These are phyloP conservation scores for Cuniculus paca DNA, from an alignment of 2,797 vertebrate genomes.

Conservation along the genomic window DNA sequence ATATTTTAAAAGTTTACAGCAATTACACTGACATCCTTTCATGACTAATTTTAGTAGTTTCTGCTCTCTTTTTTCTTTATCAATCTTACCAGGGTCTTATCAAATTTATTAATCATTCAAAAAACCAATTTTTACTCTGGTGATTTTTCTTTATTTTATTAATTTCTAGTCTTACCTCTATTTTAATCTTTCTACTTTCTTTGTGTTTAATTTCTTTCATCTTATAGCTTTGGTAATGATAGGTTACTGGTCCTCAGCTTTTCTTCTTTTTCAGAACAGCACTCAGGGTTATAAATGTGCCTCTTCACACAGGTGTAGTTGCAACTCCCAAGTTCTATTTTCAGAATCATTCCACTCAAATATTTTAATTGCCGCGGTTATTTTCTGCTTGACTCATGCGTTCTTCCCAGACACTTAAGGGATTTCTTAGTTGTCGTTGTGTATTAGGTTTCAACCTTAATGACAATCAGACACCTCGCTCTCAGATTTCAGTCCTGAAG, in stretches of 20 bases:
- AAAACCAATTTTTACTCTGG: not conserved
- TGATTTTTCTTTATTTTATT: conserved; percentile 18
- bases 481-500: not conserved
- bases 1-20: not conserved
- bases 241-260: not conserved
- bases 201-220: not conserved
- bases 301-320: not conserved
- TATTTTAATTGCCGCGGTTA: not conserved
- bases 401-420: not conserved
- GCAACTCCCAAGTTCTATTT: not conserved
- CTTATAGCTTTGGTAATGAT: not conserved
- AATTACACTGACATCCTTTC: not conserved
- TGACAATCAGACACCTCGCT: not conserved
- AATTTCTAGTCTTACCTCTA: not conserved
- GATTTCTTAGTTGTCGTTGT: not conserved
- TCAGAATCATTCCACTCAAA: conserved; percentile 3
- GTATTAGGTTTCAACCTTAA: not conserved
- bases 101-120: conserved; percentile 22
- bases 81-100: not conserved
- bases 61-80: not conserved
- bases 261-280: not conserved
- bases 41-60: not conserved
- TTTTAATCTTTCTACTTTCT: not conserved
- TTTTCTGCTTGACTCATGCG: not conserved
- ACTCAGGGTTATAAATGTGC: not conserved